phyloP scores from a whole-genome alignment of 2,113 vertebrate species.

The Anser cygnoides region DNA sequence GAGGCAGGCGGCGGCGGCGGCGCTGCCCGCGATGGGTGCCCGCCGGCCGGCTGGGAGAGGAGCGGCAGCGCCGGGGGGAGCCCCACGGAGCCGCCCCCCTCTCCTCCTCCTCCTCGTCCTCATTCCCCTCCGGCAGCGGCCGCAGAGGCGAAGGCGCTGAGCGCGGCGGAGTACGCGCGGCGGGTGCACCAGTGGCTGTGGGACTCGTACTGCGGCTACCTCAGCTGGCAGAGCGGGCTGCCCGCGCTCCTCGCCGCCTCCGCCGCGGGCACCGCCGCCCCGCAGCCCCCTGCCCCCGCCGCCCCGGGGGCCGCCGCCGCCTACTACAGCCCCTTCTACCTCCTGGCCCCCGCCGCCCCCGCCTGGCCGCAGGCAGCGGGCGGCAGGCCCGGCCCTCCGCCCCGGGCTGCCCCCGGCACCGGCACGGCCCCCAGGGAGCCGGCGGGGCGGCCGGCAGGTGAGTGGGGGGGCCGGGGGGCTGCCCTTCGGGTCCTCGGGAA shows the following conservation, averaged over 20 bases:
- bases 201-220: slow-evolving; percentile 88
- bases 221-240: slow-evolving; percentile 85
- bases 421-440: slow-evolving; percentile 18
- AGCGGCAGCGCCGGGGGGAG: too few species aligned
- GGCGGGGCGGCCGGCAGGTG: slow-evolving; percentile 70
- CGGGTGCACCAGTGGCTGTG: slow-evolving; percentile 92
- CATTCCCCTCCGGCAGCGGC: too few species aligned
- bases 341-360: neutral
- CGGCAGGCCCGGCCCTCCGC: neutral
- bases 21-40: too few species aligned
- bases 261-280: neutral
- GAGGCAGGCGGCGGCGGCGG: too few species aligned
- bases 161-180: slow-evolving; percentile 85
- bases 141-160: slow-evolving; percentile 33
- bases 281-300: neutral
- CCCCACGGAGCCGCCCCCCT: too few species aligned
- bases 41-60: too few species aligned
- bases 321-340: slow-evolving; percentile 55
- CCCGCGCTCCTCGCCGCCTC: slow-evolving; percentile 64
- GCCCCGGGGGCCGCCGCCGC: neutral
- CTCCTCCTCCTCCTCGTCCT: too few species aligned
- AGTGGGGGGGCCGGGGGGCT: neutral
- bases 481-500: too few species aligned
- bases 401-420: neutral
- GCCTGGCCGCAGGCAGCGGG: slow-evolving; percentile 53